Percentiles rank a stretch among this genome's conserved stretches.
Evolutionary conservation across 2,797 vertebrate genomes (phyloP).

Genomic region (Helarctos malayanus): DNA sequence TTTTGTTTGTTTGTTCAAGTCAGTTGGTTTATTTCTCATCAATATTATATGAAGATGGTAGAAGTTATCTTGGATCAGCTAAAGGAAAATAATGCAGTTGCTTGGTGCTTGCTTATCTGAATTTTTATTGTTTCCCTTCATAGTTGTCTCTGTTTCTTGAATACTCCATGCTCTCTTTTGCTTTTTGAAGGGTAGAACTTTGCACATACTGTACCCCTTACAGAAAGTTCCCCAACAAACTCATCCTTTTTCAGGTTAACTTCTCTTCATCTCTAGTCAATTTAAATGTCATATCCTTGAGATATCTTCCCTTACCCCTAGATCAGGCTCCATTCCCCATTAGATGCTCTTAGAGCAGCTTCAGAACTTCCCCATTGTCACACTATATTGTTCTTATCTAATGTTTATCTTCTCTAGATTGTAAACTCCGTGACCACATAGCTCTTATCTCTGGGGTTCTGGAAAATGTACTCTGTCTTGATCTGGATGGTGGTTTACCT

Average conservation of each 20-base stretch:
- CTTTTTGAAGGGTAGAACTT: neutral
- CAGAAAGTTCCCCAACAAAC: neutral
- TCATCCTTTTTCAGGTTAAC: neutral
- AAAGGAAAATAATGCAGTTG: neutral
- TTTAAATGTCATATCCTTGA: constrained; percentile 12
- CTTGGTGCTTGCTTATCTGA: neutral
- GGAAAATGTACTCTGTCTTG: neutral
- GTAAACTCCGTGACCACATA: neutral
- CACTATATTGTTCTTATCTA: neutral
- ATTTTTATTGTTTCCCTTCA: neutral
- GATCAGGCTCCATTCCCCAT: neutral
- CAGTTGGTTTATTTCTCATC: constrained; percentile 11
- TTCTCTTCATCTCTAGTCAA: neutral
- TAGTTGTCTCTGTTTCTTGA: neutral
- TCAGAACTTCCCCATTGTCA: neutral
- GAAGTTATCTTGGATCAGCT: neutral
- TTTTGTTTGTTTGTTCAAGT: neutral
- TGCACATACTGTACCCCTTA: neutral
- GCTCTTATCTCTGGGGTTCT: neutral
- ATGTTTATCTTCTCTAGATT: neutral
- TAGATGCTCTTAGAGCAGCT: neutral
- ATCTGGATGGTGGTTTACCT: neutral
- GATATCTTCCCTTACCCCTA: neutral
- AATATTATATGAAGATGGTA: neutral
- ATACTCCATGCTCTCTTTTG: neutral